Conservation (phyloP, 64 coral and sea anemone species). For the Actinia tenebrosa region DNA sequence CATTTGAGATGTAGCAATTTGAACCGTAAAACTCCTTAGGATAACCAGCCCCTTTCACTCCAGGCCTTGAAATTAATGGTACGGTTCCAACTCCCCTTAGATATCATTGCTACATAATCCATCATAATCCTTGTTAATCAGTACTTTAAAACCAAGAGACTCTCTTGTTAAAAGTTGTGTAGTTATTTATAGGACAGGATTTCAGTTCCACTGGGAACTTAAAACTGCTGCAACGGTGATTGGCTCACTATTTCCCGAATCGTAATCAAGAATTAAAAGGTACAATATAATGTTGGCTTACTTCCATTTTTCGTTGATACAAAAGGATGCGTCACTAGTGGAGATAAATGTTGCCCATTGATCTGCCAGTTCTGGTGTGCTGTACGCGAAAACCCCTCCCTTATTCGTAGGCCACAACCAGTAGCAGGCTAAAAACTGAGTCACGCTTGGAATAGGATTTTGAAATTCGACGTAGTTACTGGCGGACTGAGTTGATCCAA, state of each 20-base stretch:
- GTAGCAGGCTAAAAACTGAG: neutral
- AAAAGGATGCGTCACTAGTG: neutral
- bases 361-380: neutral
- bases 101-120: too few species aligned
- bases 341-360: neutral
- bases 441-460: neutral
- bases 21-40: too few species aligned
- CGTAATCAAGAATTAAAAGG: neutral
- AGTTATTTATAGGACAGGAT: too few species aligned
- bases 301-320: neutral
- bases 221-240: too few species aligned
- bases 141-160: too few species aligned
- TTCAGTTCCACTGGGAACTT: too few species aligned
- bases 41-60: too few species aligned
- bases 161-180: too few species aligned
- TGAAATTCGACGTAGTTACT: conserved; percentile 17
- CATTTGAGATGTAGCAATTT: too few species aligned
- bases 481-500: neutral
- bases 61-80: too few species aligned
- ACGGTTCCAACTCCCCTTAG: too few species aligned
- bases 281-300: neutral
- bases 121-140: too few species aligned
- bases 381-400: neutral
- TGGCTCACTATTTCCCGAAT: neutral
- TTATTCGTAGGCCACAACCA: neutral